Percentiles rank a stretch among this genome's conserved stretches.
These are phyloP conservation scores for Scelioninae gen. 1 DNA, from an alignment of 2,888 invertebrate genomes.

Conservation along the genomic window DNA sequence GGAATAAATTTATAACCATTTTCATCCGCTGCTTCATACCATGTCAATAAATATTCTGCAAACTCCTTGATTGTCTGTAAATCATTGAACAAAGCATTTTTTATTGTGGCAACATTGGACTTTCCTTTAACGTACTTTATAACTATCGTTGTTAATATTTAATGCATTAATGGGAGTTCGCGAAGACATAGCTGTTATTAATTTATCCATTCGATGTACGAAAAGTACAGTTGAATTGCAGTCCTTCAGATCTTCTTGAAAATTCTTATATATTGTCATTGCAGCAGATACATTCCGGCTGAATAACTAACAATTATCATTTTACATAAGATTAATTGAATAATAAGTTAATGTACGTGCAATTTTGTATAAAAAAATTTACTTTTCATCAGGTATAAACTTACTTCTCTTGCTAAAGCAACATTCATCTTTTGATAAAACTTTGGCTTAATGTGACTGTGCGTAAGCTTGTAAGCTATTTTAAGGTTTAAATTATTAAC, in stretches of 20 bases:
- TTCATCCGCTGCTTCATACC: no score
- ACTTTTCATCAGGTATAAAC: not conserved
- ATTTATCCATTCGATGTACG: slow-evolving; percentile 42
- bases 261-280: slow-evolving; percentile 52
- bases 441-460: slow-evolving; percentile 54
- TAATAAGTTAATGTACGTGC: not conserved
- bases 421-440: slow-evolving; percentile 56
- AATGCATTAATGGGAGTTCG: slow-evolving; percentile 63
- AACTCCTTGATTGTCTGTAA: no score
- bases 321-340: no score
- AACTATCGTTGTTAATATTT: slow-evolving; percentile 31
- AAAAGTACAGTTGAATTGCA: slow-evolving; percentile 55
- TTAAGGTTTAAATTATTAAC: slow-evolving; percentile 41
- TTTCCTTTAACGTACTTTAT: not conserved
- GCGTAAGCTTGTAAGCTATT: slow-evolving; percentile 57
- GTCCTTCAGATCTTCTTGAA: slow-evolving; percentile 47
- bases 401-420: slow-evolving; percentile 33
- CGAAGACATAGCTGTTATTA: slow-evolving; percentile 67
- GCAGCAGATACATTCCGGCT: slow-evolving; percentile 59
- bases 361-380: not conserved
- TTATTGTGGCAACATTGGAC: no score
- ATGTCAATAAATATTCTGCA: no score
- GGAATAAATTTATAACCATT: no score
- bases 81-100: no score
- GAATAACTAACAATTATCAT: slow-evolving; percentile 56